Base-by-base conservation (phyloP, 2,113 vertebrate genomes). In the Onychorhynchus coronatus region DNA sequence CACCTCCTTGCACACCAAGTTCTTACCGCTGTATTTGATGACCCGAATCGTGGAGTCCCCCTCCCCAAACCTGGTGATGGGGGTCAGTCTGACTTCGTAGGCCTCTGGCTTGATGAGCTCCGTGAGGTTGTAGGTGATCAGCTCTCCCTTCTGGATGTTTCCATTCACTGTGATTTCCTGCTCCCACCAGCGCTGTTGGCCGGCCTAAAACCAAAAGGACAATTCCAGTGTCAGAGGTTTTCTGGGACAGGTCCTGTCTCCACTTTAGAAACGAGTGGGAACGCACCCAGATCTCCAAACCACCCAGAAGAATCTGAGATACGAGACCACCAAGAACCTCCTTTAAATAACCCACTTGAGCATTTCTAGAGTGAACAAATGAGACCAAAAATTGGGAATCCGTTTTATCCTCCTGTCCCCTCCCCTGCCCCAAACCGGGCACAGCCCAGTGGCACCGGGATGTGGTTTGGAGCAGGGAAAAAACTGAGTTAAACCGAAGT, bases 111-210 rank as follows among this genome's bases (percentile, higher is more conserved):
- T 99, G 97, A 99, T 99, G 67, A 99, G 98, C 94, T 99, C 99
- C 0, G 99, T 99, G 72, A 99, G 97, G 96, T 99, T 99, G 97
- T 99, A 99, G 27, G 99, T 99, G 97, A 99, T 99, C 78, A 99
- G 92, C 88, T 99, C 99, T 81, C 99, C 99, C 90, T 99, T 99
- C 95, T 99, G 99, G 93, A 99, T 99, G 16, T 98, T 97, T 16
- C 98, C 98, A 28, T 99, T 98, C 93, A 99, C 98, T 1, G 99
- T 98, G 95, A 99, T 99, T 86, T 99, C 99, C 88, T 99, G 99
- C 68, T 99, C 99, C 99, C 99, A 99, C 99, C 99, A 99, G 52
- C 99, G 99, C 95, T 99, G 98, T 35, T 99, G 98, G 14, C 99
- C 99, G 30, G 99, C 99, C 99, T 99, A 97, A 6, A 94, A 97